Evolutionary conservation across 1,140 invertebrate genomes (phyloP).

Genomic region (Bombus huntii): DNA sequence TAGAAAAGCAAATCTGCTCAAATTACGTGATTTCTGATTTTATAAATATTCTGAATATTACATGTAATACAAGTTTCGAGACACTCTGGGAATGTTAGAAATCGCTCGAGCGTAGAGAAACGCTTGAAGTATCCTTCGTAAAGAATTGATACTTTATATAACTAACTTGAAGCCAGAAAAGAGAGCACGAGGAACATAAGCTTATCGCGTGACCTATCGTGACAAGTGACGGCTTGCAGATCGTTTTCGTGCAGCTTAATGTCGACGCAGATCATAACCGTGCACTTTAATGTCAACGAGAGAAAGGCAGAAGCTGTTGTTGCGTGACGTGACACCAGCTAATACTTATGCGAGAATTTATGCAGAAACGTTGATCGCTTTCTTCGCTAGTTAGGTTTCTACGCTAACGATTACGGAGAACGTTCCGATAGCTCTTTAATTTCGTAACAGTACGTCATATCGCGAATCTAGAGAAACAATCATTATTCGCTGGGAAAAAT

Average conservation of each 20-base stretch:
- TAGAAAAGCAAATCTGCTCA: neutral
- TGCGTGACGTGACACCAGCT: slow-evolving; percentile 26
- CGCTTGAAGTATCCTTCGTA: neutral
- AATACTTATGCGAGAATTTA: slow-evolving; percentile 41
- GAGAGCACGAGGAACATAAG: neutral
- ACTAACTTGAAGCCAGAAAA: neutral
- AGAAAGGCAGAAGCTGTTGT: slow-evolving; percentile 46
- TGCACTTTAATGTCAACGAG: slow-evolving; percentile 52
- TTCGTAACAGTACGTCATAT: neutral
- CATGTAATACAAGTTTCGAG: neutral
- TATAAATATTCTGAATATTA: neutral
- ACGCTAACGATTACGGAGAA: neutral
- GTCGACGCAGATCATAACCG: slow-evolving; percentile 51
- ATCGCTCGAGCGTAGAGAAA: too few species aligned
- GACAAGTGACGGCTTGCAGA: neutral
- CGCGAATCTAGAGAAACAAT: neutral
- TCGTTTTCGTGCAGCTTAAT: slow-evolving; percentile 25
- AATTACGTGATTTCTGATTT: neutral
- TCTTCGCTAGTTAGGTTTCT: too few species aligned
- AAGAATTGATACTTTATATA: neutral
- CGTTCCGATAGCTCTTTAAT: slow-evolving; percentile 1
- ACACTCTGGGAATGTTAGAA: too few species aligned
- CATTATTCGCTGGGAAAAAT: too few species aligned
- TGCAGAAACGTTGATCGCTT: slow-evolving; percentile 22
- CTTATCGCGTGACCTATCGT: neutral